Percentiles rank a stretch among this genome's conserved stretches.
phyloP scores from a whole-genome alignment of 2,888 invertebrate genomes.

The Yponomeuta evonymella region DNA sequence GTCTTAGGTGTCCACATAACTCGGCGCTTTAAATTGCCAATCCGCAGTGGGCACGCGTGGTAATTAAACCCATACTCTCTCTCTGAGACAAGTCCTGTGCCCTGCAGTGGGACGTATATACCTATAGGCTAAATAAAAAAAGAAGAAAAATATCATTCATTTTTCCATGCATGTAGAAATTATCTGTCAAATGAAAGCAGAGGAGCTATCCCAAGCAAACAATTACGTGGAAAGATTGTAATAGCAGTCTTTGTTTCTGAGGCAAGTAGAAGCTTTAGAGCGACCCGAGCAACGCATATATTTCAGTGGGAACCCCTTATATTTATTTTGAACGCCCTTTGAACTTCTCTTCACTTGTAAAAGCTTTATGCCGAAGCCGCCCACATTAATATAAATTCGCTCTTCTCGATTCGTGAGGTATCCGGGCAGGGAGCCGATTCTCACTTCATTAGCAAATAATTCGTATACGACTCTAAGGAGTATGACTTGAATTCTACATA shows the following conservation, averaged over 20 bases:
- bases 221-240: background rate
- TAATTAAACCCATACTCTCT: no score
- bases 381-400: conserved; percentile 37
- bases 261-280: background rate
- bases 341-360: conserved; percentile 23
- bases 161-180: background rate
- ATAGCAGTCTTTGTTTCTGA: conserved; percentile 11
- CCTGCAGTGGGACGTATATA: no score
- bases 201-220: conserved; percentile 2
- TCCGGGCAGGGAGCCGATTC: no score
- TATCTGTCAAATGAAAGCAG: conserved; percentile 1
- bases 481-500: no score
- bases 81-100: no score
- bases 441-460: no score
- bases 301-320: conserved; percentile 15
- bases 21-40: no score
- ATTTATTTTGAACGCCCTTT: conserved; percentile 22
- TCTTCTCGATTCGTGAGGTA: conserved; percentile 34
- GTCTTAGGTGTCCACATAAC: no score
- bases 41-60: no score
- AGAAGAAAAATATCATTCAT: background rate
- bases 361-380: conserved; percentile 29
- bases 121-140: background rate
- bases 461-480: no score
- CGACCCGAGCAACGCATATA: background rate